Percentiles rank a stretch among this genome's conserved stretches.
phyloP scores from a whole-genome alignment of 2,113 vertebrate species.

The Atlantisia rogersi region DNA sequence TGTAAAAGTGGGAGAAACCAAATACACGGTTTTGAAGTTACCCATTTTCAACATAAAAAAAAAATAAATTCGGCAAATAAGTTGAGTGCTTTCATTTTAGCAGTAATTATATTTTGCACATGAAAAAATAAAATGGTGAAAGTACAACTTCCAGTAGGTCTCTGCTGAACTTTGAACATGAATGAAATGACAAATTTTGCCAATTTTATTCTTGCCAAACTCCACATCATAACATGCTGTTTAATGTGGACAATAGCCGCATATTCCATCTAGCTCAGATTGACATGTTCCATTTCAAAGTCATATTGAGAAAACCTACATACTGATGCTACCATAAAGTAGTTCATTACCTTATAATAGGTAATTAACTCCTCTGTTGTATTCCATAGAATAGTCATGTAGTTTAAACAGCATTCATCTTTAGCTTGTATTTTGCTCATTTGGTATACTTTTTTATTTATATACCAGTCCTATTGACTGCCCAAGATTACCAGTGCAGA shows the following conservation, averaged over 20 bases:
- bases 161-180: background rate
- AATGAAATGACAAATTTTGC: background rate
- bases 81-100: background rate
- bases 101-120: background rate
- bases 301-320: background rate
- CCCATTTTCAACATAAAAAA: background rate
- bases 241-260: background rate
- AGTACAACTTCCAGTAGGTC: background rate
- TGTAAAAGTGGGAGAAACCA: background rate
- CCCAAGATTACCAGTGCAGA: background rate
- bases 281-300: background rate
- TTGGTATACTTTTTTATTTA: background rate
- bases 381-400: background rate
- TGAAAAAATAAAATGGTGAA: background rate
- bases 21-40: background rate
- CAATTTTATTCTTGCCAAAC: background rate
- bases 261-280: background rate
- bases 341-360: background rate
- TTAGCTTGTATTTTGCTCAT: background rate
- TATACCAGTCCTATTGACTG: background rate
- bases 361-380: background rate
- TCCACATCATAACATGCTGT: background rate
- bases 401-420: background rate
- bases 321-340: background rate
- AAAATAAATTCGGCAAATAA: fast-evolving